Evolutionary conservation across 2,113 vertebrate genomes (phyloP), one percentile per base, ranked within the genome.

Genomic region (Catagonus wagneri): DNA sequence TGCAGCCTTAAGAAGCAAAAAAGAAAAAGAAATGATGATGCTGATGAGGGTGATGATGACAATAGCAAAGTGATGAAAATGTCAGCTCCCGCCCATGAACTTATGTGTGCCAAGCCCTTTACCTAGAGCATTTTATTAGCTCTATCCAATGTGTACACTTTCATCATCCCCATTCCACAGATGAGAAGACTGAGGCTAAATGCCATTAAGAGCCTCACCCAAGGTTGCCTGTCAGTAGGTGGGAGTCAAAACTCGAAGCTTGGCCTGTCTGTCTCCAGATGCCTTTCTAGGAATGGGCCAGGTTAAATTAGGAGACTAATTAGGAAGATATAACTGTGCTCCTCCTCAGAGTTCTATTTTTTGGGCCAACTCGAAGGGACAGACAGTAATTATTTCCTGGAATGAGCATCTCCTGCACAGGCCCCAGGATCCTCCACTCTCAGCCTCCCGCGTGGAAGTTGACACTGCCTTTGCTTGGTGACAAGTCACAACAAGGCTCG

Each of bases 381-480:
- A 78, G 2, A 3, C 32, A 52, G 89, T 95, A 79, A 95, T 97
- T 79, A 97, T 95, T 91, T 97, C 94, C 91, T 94, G 84, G 93
- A 96, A 78, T 32, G 78, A 95, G 94, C 91, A 61, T 81, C 91
- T 93, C 94, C 56, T 14, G 66, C 89, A 23, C 32, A 32, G 86
- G 71, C 83, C 79, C 79, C 69, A 2, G 89, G 93, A 75, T 50
- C 85, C 89, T 91, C 29, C 34, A 4, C 27, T 32, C 79, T 84
- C 91, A 39, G 93, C 83, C 93, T 96, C 94, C 95, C 0, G 16
- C 17, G 0, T 39, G 63, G 93, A 71, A 72, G 90, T 87, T 65
- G 90, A 75, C 61, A 16, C 68, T 0, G 3, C 72, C 12, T 90
- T 61, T 95, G 91, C 95, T n/a, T 44, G 66, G 92, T 0, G 36